Base-by-base conservation (phyloP, 2,888 invertebrate species). In the Andrena trimmerana region DNA sequence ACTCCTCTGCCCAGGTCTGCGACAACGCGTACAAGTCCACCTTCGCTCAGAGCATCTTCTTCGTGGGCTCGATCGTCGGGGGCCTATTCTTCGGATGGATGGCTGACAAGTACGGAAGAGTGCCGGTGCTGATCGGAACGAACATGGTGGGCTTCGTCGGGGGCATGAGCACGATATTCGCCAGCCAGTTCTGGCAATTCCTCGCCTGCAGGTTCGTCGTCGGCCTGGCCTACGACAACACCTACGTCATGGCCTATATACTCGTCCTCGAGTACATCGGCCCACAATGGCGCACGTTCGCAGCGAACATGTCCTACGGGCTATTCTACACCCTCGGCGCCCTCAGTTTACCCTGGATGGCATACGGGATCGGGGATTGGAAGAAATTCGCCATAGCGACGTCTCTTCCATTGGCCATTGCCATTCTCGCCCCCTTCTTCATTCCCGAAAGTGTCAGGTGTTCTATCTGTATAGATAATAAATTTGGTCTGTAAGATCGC, bases 301-400 rank as follows among this genome's bases (percentile, higher is more conserved):
- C 94, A 31, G 95, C 95, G 0, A 95, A 95, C 90, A 94, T 95
- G 93, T 95, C 95, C 0, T 95, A 95, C 54, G 95, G 95, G 0
- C 83, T 95, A 60, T 95, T 92, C 92, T 95, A 95, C 91, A 95
- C 95, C 3, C 84, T 93, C 50, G 95, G 95, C 5, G 95, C 94
- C 82, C 88, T 95, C 74, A 79, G 91, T 0, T 90, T 95, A 83
- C 95, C 95, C 0, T 95, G 95, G 95, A 88, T 95, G 78, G 95
- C 95, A 2, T 89, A 94, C 29, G 94, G 8, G 3, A 24, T 84
- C 2, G 29, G 75, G 2, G 8, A 79, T 42, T 84, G 84, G 84
- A 82, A 10, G 48, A 72, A 0, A 0, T 70, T 84, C 20, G 24
- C 75, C 0, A 0, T 83, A 2, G 57, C 20, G 1, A 74, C 81